Evolutionary conservation across 2,888 invertebrate genomes (phyloP), one percentile per base, ranked within the genome.

Genomic region (Ptycholaimellus sp.): DNA sequence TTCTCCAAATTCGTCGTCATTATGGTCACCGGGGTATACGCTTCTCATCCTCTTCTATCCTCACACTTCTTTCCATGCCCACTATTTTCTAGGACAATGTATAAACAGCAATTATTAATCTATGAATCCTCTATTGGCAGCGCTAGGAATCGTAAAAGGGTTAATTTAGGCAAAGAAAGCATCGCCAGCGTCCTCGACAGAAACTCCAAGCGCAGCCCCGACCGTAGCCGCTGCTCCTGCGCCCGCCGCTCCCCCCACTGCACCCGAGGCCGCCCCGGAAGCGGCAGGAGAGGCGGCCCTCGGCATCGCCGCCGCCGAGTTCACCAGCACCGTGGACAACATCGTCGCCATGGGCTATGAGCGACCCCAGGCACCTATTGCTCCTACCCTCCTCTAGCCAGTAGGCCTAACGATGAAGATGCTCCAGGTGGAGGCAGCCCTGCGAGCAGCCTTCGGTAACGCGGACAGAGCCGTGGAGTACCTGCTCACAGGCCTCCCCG

Each of bases 261-360:
- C 34, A 4, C 35, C 47, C 5, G 46, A 49, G 11, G 38, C 46
- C 17, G 49, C 50, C 14, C 49, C 56, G 37, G 40, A 43, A 23
- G 40, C 39, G 11, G 40, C 43, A 7, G 34, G 52, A 2, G 35
- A 37, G 9, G 39, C 34, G 6, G 35, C 47, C 5, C 46, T 49
- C 9, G 38, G n/a, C n/a, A n/a, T n/a, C n/a, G n/a, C n/a, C n/a
- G n/a, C n/a, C n/a, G n/a, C 46, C 17, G 49, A 50, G 17, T 48
- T 55, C 36, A 40, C 43, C 22, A 39, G 38, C 9, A 40, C 43
- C 7, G 34, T 53, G 3, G 35, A 44, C 6, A 43, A 46, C 57
- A 82, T 96, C 54, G 76, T 82, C 70, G 79, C 79, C 58, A 90
- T 96, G 90, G 93, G 96, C n/a, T 96, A 82, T 60, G 74, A 71